Evolutionary conservation across 2,113 vertebrate genomes (phyloP).

Genomic region (Bucco capensis): DNA sequence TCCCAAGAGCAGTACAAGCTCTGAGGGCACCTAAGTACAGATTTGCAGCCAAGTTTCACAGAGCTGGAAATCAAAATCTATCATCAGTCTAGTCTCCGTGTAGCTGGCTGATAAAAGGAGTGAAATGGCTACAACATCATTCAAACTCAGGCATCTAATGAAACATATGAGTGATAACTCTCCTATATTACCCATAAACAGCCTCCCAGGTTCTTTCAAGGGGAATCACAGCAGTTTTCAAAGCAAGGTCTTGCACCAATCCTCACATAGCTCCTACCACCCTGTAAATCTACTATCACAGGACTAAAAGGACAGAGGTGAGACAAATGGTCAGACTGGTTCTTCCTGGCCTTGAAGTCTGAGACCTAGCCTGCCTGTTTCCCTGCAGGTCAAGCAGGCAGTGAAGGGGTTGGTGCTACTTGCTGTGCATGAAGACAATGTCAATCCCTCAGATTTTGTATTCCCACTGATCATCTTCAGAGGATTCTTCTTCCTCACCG

Average conservation of each 20-base stretch:
- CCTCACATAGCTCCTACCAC: not conserved
- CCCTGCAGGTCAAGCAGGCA: not conserved
- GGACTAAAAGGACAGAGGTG: not conserved
- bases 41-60: not conserved
- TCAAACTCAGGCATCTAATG: not conserved
- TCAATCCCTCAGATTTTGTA: not conserved
- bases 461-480: not conserved
- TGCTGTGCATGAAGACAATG: not conserved
- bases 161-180: not conserved
- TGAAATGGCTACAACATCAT: not conserved
- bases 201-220: not conserved
- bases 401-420: not conserved
- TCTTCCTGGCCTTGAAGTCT: not conserved
- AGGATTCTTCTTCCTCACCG: not conserved
- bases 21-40: not conserved
- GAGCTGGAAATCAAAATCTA: not conserved
- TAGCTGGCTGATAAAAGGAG: not conserved
- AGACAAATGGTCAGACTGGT: rapidly evolving
- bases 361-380: not conserved
- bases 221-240: not conserved
- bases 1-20: not conserved
- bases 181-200: not conserved
- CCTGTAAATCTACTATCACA: not conserved
- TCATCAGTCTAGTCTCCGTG: not conserved
- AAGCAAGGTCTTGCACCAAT: not conserved